Percentiles rank a stretch among this genome's conserved stretches.
These are phyloP conservation scores for Zaprionus kolodkinae DNA, from an alignment of 1,140 invertebrate genomes.

Conservation along the genomic window DNA sequence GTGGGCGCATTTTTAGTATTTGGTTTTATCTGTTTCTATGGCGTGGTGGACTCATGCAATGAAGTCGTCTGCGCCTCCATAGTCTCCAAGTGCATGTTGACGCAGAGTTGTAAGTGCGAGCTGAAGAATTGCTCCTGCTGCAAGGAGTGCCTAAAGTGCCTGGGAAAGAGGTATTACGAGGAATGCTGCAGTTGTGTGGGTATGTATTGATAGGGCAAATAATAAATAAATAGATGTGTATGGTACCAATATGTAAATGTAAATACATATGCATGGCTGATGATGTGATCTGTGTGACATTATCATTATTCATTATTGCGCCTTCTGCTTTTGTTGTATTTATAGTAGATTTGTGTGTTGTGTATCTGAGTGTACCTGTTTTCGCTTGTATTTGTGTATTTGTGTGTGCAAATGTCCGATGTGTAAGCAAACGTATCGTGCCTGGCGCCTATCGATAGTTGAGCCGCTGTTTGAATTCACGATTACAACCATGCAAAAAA, in stretches of 20 bases:
- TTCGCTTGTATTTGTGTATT: constrained; percentile 1
- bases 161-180: constrained; percentile 93
- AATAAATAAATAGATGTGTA: background rate
- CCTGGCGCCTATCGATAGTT: constrained; percentile 61
- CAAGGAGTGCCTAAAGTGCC: constrained; percentile 95
- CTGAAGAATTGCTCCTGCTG: constrained; percentile 95
- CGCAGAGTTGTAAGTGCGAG: constrained; percentile 97
- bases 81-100: constrained; percentile 97
- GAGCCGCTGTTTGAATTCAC: constrained; percentile 40
- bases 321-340: constrained; percentile 55
- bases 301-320: constrained; percentile 54
- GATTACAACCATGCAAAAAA: constrained; percentile 15
- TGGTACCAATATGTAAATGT: background rate
- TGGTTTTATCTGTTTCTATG: constrained; percentile 67
- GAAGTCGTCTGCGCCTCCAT: constrained; percentile 87
- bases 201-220: constrained; percentile 50
- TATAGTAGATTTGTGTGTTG: constrained; percentile 26
- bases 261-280: constrained; percentile 23
- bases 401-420: constrained; percentile 36
- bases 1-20: constrained; percentile 67
- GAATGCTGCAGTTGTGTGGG: constrained; percentile 97
- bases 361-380: constrained; percentile 24
- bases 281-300: constrained; percentile 64
- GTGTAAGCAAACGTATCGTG: constrained; percentile 14
- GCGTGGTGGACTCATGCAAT: constrained; percentile 79